Conservation (phyloP, 2,113 vertebrate genomes). For the Ascaphus truei region DNA sequence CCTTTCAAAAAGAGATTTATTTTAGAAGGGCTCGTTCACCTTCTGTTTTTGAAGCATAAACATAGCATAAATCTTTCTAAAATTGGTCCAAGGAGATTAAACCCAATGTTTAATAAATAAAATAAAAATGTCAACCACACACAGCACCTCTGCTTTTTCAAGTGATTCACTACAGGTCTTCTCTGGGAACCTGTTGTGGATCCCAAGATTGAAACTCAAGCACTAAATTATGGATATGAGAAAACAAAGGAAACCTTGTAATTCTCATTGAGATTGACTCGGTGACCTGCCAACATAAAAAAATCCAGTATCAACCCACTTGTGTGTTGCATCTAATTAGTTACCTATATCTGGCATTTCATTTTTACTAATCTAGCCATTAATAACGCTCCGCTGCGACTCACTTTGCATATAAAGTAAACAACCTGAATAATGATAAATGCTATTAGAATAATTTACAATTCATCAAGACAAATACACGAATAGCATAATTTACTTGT, state of each 20-base stretch:
- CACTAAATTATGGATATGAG: background rate
- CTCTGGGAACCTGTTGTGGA: no score
- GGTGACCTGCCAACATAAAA: slow-evolving; percentile 2
- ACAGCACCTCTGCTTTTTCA: no score
- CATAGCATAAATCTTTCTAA: no score
- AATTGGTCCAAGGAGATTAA: no score
- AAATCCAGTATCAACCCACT: background rate
- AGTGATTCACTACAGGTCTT: no score
- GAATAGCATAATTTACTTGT: slow-evolving; percentile 33
- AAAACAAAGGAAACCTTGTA: background rate
- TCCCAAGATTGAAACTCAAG: no score
- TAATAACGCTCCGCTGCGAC: slow-evolving; percentile 21
- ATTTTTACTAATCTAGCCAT: slow-evolving; percentile 31
- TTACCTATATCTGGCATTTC: slow-evolving; percentile 20
- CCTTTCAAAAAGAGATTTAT: no score
- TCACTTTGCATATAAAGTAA: slow-evolving; percentile 27
- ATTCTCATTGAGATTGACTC: background rate
- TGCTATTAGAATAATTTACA: slow-evolving; percentile 33
- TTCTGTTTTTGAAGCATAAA: no score
- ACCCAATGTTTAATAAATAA: no score
- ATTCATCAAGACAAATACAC: slow-evolving; percentile 33
- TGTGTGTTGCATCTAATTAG: slow-evolving; percentile 31
- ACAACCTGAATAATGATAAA: slow-evolving; percentile 33
- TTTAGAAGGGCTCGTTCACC: no score
- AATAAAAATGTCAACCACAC: no score